Evolutionary conservation across 2,888 invertebrate species (phyloP).

Genomic region (Thereva nobilitata): DNA sequence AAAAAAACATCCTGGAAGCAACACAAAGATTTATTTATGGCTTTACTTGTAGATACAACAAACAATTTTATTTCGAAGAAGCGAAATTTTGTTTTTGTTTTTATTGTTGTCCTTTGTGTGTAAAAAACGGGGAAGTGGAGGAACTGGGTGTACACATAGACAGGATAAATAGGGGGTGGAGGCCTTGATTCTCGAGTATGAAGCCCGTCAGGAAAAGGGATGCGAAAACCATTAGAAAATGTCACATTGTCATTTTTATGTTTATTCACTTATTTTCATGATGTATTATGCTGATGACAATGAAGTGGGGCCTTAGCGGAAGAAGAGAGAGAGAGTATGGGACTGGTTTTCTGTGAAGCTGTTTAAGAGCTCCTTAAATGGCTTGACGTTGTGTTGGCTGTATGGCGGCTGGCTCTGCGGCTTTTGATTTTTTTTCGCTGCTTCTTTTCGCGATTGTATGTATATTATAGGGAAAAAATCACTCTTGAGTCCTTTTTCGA

Average conservation of each 20-base stretch:
- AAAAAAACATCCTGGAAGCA: too few relatives aligned
- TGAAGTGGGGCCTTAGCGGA: conserved; percentile 22
- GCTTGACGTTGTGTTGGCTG: not conserved
- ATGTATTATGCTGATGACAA: conserved; percentile 41
- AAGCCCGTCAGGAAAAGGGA: conserved; percentile 23
- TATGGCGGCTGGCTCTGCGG: too few relatives aligned
- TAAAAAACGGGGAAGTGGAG: conserved; percentile 1
- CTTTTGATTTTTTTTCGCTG: too few relatives aligned
- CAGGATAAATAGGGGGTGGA: not conserved
- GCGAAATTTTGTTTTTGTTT: conserved; percentile 16
- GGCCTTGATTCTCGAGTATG: not conserved
- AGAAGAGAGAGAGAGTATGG: too few relatives aligned
- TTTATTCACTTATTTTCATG: conserved; percentile 40
- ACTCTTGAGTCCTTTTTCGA: too few relatives aligned
- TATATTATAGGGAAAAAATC: too few relatives aligned
- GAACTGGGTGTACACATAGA: not conserved
- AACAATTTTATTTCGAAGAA: not conserved
- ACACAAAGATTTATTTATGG: conserved; percentile 25
- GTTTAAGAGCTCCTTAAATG: conserved; percentile 19
- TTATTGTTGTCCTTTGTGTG: conserved; percentile 24
- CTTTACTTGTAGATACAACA: conserved; percentile 10
- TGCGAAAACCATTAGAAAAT: conserved; percentile 39
- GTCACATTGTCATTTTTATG: conserved; percentile 41
- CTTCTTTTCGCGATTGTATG: too few relatives aligned
- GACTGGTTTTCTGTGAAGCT: conserved; percentile 11